Percentiles rank a stretch among this genome's conserved stretches.
phyloP scores from a whole-genome alignment of 2,113 vertebrate species.

The Dasyurus viverrinus region DNA sequence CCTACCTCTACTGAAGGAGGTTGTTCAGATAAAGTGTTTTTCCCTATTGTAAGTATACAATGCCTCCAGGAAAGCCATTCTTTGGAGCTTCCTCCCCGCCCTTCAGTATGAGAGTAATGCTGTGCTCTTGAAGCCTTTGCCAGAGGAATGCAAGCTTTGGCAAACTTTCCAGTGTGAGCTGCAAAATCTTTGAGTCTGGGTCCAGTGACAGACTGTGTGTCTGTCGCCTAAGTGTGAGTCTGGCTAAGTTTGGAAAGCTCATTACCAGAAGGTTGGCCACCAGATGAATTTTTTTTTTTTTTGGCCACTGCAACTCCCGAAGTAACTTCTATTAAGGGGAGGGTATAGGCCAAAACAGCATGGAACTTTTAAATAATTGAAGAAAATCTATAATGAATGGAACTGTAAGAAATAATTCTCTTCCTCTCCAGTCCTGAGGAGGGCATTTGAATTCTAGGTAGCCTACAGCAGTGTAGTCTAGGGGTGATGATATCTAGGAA shows the following conservation, averaged over 20 bases:
- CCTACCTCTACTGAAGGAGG: background rate
- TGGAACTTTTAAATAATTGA: background rate
- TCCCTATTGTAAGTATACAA: background rate
- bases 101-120: background rate
- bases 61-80: background rate
- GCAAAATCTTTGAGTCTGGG: slow-evolving; percentile 3
- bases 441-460: background rate
- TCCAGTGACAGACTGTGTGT: slow-evolving; percentile 3
- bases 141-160: background rate
- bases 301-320: background rate
- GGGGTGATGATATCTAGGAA: background rate
- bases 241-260: slow-evolving; percentile 3
- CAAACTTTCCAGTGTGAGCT: background rate
- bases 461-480: background rate
- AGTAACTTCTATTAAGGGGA: background rate
- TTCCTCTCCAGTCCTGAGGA: background rate
- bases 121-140: background rate
- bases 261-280: slow-evolving; percentile 3
- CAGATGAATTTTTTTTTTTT: background rate
- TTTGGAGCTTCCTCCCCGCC: background rate
- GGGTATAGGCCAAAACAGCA: background rate
- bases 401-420: background rate
- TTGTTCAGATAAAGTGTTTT: background rate
- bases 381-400: background rate
- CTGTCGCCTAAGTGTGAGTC: background rate